Evolutionary conservation across 1,140 invertebrate genomes (phyloP).

Genomic region (Psix sp.): DNA sequence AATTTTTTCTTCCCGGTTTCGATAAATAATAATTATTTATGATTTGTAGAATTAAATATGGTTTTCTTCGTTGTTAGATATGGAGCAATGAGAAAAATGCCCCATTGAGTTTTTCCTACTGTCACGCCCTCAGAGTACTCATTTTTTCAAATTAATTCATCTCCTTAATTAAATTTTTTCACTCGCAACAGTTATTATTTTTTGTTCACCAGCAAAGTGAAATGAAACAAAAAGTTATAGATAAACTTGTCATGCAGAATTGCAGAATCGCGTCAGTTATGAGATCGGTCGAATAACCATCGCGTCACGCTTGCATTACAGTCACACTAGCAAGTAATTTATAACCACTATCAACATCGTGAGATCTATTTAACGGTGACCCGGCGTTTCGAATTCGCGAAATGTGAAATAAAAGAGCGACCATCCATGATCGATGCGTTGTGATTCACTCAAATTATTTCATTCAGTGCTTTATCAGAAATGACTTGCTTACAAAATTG

Average conservation of each 20-base stretch:
- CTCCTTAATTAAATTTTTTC: not conserved
- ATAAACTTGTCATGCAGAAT: slow-evolving; percentile 55
- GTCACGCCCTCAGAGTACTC: too few species aligned
- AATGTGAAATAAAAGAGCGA: slow-evolving; percentile 39
- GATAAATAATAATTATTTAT: too few species aligned
- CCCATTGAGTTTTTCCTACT: too few species aligned
- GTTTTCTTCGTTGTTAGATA: too few species aligned
- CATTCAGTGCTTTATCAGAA: slow-evolving; percentile 23
- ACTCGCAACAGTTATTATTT: not conserved
- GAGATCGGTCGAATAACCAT: slow-evolving; percentile 49
- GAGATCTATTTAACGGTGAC: slow-evolving; percentile 52
- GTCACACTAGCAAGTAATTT: slow-evolving; percentile 56
- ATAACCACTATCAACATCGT: slow-evolving; percentile 55
- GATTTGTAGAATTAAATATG: too few species aligned
- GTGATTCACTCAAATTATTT: slow-evolving; percentile 36
- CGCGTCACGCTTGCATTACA: slow-evolving; percentile 54
- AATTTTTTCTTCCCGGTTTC: too few species aligned
- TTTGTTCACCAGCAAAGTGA: slow-evolving; percentile 27
- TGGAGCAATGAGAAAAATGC: too few species aligned
- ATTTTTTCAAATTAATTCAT: not conserved
- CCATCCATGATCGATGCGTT: slow-evolving; percentile 38
- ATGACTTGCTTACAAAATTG: slow-evolving; percentile 17
- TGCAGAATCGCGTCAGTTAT: slow-evolving; percentile 38
- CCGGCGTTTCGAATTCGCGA: slow-evolving; percentile 38
- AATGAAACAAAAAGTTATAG: slow-evolving; percentile 53